Evolutionary conservation across 2,888 invertebrate species (phyloP).

Genomic region (Brachyptera putata): DNA sequence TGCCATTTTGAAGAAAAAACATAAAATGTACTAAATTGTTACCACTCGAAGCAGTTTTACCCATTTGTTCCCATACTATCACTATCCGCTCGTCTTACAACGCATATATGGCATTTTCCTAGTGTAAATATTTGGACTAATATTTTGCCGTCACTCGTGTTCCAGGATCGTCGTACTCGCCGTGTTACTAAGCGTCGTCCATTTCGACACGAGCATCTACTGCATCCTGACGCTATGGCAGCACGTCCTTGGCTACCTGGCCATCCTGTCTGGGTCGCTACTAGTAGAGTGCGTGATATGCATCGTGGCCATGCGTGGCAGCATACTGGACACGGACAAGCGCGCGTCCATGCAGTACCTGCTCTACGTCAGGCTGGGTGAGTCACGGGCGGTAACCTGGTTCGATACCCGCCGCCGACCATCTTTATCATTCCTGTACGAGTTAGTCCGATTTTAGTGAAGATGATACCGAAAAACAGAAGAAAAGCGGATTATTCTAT

Average conservation of each 20-base stretch:
- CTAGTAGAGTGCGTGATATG: constrained; percentile 67
- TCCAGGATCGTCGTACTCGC: constrained; percentile 59
- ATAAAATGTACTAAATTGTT: no score
- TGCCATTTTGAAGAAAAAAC: no score
- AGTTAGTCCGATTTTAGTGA: no score
- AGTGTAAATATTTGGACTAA: background rate
- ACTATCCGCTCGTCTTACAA: no score
- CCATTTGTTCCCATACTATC: no score
- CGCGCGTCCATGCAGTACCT: constrained; percentile 73
- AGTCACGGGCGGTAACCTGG: no score
- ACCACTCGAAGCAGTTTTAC: no score
- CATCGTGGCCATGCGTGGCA: constrained; percentile 70
- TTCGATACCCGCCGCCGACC: no score
- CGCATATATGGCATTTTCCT: background rate
- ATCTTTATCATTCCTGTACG: no score
- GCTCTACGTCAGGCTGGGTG: constrained; percentile 72
- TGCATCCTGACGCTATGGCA: constrained; percentile 53
- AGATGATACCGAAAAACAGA: no score
- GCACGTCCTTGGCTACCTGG: constrained; percentile 59
- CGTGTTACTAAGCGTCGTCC: constrained; percentile 53
- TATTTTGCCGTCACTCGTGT: constrained; percentile 34
- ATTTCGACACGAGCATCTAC: constrained; percentile 50
- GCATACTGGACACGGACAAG: constrained; percentile 70
- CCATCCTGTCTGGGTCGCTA: constrained; percentile 56
- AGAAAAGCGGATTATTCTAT: no score